Conservation (phyloP, 2,888 invertebrate genomes). For the Habrosyne pyritoides region DNA sequence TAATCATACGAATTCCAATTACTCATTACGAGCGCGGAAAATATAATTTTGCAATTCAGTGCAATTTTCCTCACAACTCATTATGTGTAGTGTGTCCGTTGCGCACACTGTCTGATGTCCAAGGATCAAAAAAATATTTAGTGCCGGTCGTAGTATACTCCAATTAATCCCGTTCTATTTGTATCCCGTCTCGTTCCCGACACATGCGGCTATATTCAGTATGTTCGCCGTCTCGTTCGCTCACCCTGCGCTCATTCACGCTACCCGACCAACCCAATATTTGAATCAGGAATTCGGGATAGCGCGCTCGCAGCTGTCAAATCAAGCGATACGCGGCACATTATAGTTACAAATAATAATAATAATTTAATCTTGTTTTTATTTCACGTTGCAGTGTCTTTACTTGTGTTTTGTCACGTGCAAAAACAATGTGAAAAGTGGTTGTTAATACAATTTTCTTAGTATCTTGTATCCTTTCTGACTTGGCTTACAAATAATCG, state of each 20-base stretch:
- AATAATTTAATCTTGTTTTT: conserved; percentile 45
- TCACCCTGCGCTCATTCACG: conserved; percentile 69
- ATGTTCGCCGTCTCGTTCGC: conserved; percentile 52
- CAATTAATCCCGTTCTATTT: conserved; percentile 75
- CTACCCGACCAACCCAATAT: conserved; percentile 69
- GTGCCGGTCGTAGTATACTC: conserved; percentile 59
- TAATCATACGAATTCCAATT: conserved; percentile 39
- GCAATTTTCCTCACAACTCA: conserved; percentile 21
- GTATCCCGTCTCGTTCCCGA: conserved; percentile 68
- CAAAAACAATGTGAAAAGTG: conserved; percentile 84
- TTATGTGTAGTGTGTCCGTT: conserved; percentile 11
- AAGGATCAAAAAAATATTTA: conserved; percentile 47
- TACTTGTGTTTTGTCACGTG: conserved; percentile 82
- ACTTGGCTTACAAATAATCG: conserved; percentile 53
- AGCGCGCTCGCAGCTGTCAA: conserved; percentile 80
- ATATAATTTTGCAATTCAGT: conserved; percentile 27
- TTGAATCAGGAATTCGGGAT: conserved; percentile 80
- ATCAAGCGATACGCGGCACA: conserved; percentile 66
- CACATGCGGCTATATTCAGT: conserved; percentile 65
- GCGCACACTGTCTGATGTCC: conserved; percentile 7
- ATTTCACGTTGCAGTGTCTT: conserved; percentile 76
- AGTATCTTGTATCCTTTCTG: conserved; percentile 82
- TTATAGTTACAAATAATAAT: conserved; percentile 38
- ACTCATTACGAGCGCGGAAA: conserved; percentile 49
- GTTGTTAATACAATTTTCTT: conserved; percentile 79